A percentile compares a stretch with the other conserved stretches of the same genome.
Evolutionary conservation across 2,113 vertebrate species (phyloP).

Genomic region (Nycticryphes semicollaris): DNA sequence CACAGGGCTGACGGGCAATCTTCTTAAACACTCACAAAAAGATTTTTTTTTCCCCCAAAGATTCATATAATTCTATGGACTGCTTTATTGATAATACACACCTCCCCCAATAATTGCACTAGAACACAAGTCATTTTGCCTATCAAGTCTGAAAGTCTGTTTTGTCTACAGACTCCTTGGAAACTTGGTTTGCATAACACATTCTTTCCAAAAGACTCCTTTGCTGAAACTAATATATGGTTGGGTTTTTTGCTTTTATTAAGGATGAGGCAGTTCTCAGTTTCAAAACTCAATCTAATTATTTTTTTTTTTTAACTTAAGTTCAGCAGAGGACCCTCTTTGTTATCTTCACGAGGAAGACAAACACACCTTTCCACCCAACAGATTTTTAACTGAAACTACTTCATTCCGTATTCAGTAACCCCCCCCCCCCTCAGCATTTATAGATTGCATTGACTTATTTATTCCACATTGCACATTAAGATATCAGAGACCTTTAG

Average conservation of each 20-base stretch:
- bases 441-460: background rate
- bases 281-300: background rate
- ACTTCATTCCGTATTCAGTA: background rate
- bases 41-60: background rate
- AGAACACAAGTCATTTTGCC: rapidly evolving
- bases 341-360: background rate
- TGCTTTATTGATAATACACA: background rate
- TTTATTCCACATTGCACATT: background rate
- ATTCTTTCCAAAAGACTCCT: constrained; percentile 15
- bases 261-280: background rate
- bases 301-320: background rate
- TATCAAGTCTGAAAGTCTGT: background rate
- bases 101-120: background rate
- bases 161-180: constrained; percentile 34
- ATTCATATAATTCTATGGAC: background rate
- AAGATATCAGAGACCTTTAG: background rate
- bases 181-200: constrained; percentile 27
- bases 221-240: background rate
- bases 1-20: background rate
- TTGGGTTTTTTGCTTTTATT: background rate
- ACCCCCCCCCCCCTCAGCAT: background rate
- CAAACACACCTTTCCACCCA: background rate
- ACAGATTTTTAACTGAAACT: background rate
- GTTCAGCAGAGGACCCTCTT: background rate
- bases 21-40: background rate